Evolutionary conservation across 2,797 vertebrate species (phyloP).

Genomic region (Pitangus sulphuratus): DNA sequence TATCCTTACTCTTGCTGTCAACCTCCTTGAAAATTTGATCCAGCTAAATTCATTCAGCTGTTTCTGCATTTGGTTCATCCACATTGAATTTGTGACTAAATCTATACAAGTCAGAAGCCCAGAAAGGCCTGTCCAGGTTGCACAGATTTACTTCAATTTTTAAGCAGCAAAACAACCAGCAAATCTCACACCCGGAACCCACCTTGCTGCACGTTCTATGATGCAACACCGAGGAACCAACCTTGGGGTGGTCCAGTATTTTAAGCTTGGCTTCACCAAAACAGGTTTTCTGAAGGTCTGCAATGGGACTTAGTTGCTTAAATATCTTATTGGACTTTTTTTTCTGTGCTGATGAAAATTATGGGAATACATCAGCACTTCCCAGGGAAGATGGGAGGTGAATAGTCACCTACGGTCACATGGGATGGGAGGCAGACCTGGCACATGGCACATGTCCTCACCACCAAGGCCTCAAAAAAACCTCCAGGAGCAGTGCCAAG

Average conservation of each 20-base stretch:
- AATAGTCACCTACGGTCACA: rapidly evolving
- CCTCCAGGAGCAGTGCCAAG: background rate
- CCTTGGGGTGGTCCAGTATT: background rate
- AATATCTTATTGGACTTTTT: background rate
- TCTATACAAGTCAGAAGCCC: background rate
- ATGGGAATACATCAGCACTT: rapidly evolving
- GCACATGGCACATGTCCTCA: background rate
- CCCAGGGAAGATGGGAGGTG: background rate
- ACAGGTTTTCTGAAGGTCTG: background rate
- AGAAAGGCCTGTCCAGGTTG: background rate
- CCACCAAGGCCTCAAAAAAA: background rate
- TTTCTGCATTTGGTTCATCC: background rate
- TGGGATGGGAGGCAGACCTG: background rate
- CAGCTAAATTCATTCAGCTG: background rate
- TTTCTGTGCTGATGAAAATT: background rate
- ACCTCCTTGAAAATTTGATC: background rate
- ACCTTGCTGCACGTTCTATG: background rate
- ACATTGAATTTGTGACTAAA: background rate
- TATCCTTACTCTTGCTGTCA: background rate
- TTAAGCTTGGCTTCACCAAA: background rate
- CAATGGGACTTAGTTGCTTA: background rate
- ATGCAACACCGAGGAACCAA: rapidly evolving
- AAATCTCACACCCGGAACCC: background rate
- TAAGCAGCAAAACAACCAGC: background rate
- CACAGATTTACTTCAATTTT: background rate